Conservation (phyloP, 2,888 invertebrate genomes). For the Reticulitermes lucifugus region DNA sequence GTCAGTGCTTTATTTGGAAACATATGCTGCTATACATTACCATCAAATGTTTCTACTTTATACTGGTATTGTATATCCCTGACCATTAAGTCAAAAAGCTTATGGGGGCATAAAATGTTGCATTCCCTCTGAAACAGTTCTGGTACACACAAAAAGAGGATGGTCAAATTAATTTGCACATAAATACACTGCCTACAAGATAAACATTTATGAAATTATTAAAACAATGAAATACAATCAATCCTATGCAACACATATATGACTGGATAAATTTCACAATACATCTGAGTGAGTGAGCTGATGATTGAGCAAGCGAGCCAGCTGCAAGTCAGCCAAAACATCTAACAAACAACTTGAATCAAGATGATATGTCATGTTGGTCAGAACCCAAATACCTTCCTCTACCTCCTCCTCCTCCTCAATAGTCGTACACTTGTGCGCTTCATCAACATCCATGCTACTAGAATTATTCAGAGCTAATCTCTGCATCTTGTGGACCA, state of each 20-base stretch:
- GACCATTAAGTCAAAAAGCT: background rate
- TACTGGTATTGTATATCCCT: background rate
- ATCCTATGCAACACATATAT: slow-evolving; percentile 30
- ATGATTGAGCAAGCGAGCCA: slow-evolving; percentile 10
- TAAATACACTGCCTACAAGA: background rate
- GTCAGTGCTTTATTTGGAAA: background rate
- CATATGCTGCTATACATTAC: background rate
- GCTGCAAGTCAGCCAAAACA: slow-evolving; percentile 24
- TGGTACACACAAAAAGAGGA: background rate
- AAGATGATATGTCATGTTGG: background rate
- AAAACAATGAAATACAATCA: slow-evolving; percentile 22
- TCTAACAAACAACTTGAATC: slow-evolving; percentile 29
- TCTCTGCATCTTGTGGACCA: slow-evolving; percentile 65
- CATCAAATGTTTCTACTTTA: background rate
- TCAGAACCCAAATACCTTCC: slow-evolving; percentile 45
- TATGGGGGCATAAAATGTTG: background rate
- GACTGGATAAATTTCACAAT: slow-evolving; percentile 1
- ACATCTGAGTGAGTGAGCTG: slow-evolving; percentile 6
- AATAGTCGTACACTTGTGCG: slow-evolving; percentile 59
- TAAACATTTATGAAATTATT: background rate
- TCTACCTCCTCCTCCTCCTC: slow-evolving; percentile 58
- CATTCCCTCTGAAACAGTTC: background rate
- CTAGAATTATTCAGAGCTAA: slow-evolving; percentile 61
- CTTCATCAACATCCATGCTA: slow-evolving; percentile 61
- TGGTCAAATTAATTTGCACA: background rate